Evolutionary conservation across 2,113 vertebrate genomes (phyloP).

Genomic region (Mormoops blainvillei): DNA sequence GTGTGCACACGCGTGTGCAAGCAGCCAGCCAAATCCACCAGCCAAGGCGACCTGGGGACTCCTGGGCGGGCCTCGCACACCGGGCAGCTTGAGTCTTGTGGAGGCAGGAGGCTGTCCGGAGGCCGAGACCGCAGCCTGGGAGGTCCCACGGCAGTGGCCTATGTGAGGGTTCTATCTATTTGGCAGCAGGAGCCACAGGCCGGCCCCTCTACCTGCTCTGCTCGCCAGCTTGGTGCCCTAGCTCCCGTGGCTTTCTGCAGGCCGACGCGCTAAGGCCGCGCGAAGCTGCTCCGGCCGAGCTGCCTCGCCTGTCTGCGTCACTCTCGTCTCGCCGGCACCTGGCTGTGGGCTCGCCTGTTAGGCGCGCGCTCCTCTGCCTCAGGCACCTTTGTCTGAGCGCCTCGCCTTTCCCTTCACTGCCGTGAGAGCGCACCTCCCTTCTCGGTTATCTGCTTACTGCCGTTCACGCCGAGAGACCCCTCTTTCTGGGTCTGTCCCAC

Average conservation of each 20-base stretch:
- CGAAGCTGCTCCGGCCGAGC: not conserved
- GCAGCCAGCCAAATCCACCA: not conserved
- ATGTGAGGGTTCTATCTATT: not conserved
- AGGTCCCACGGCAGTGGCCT: fast-evolving
- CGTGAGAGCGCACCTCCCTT: fast-evolving
- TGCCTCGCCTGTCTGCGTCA: not conserved
- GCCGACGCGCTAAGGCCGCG: fast-evolving
- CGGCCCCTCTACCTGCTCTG: not conserved
- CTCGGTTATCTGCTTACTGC: fast-evolving
- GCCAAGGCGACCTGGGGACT: not conserved
- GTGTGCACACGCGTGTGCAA: fast-evolving
- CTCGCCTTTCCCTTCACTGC: not conserved
- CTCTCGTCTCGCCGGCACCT: not conserved
- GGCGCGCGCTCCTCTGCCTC: fast-evolving
- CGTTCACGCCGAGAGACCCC: fast-evolving
- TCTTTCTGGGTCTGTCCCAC: not conserved
- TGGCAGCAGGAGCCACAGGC: not conserved
- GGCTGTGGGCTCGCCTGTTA: not conserved
- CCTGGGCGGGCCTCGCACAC: not conserved
- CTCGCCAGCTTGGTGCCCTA: fast-evolving
- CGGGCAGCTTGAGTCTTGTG: not conserved
- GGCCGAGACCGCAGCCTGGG: not conserved
- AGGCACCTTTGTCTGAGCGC: too few species aligned
- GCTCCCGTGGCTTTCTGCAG: not conserved
- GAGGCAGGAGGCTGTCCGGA: not conserved